Percentiles rank a stretch among this genome's conserved stretches.
Conservation (phyloP, 2,888 invertebrate species). For the Seladonia tumulorum region DNA sequence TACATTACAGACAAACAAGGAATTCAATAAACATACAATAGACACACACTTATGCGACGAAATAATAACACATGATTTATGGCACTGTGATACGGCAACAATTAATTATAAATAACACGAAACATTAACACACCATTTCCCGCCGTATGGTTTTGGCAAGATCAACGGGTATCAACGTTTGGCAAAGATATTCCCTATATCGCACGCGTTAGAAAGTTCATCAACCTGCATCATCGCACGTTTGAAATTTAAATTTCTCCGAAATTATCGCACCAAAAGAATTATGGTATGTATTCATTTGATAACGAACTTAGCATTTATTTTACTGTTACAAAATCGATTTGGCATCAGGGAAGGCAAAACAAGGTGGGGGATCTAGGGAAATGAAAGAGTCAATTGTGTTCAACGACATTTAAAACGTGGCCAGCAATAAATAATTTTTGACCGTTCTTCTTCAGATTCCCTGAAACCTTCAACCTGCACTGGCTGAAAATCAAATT, state of each 20-base stretch:
- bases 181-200: neutral
- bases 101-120: neutral
- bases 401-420: no score
- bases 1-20: neutral
- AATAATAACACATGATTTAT: neutral
- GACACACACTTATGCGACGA: neutral
- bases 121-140: neutral
- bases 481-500: no score
- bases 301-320: neutral
- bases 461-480: no score
- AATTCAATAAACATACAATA: slow-evolving; percentile 77
- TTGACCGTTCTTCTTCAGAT: no score
- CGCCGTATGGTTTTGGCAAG: neutral
- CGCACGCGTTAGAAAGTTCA: neutral
- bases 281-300: no score
- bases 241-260: neutral
- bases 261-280: neutral
- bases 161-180: neutral
- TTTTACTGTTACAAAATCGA: neutral
- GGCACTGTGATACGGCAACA: neutral
- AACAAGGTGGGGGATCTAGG: no score
- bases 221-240: neutral
- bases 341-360: no score
- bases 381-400: no score
- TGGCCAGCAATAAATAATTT: no score